phyloP scores from a whole-genome alignment of 2,888 invertebrate species.

The Apocheima hispidaria region DNA sequence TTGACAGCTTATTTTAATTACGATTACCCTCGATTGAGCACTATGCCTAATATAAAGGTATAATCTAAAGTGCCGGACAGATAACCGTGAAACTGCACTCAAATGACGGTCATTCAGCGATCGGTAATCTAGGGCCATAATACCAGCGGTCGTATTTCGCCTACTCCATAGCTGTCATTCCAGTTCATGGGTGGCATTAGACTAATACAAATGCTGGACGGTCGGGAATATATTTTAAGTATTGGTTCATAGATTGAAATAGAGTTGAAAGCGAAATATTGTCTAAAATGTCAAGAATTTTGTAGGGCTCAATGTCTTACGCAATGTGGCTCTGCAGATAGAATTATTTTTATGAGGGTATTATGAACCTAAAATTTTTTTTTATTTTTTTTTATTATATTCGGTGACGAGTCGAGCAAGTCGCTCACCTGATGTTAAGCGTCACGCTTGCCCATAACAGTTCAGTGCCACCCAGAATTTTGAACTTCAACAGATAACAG shows the following conservation, averaged over 20 bases:
- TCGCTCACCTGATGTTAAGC: no score
- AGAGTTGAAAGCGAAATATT: neutral
- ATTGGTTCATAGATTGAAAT: neutral
- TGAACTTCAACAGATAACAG: no score
- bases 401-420: no score
- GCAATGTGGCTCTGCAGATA: no score
- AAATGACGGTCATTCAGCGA: conserved; percentile 34
- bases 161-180: conserved; percentile 42
- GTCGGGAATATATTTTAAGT: neutral
- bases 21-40: neutral
- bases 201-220: neutral
- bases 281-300: neutral
- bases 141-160: conserved; percentile 34
- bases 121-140: conserved; percentile 35
- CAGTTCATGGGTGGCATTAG: conserved; percentile 40
- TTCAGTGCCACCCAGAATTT: no score
- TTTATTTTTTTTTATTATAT: no score
- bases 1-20: no score
- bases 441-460: no score
- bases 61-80: conserved; percentile 21
- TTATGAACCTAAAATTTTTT: no score
- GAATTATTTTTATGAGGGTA: no score
- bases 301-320: no score
- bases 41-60: conserved; percentile 13
- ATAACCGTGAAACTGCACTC: conserved; percentile 19